A percentile compares a stretch with the other conserved stretches of the same genome.
Evolutionary conservation across 2,888 invertebrate species (phyloP).

Genomic region (Malacosoma neustria): DNA sequence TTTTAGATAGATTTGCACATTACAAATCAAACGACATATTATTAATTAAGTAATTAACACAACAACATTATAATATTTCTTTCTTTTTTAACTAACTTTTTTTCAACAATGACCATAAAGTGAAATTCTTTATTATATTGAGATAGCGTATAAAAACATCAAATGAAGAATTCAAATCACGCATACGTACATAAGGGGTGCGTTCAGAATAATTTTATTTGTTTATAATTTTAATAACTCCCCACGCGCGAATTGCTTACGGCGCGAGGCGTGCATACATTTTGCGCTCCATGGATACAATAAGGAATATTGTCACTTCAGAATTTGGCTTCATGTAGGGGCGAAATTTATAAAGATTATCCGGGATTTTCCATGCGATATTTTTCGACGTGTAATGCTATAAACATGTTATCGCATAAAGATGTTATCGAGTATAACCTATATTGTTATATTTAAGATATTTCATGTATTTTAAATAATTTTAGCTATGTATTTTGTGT

Average conservation of each 20-base stretch:
- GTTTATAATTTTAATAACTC: slow-evolving; percentile 73
- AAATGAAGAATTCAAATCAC: slow-evolving; percentile 45
- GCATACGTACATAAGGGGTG: slow-evolving; percentile 37
- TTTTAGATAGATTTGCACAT: too few relatives aligned
- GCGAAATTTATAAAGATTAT: slow-evolving; percentile 67
- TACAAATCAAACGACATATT: too few relatives aligned
- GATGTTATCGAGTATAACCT: neutral
- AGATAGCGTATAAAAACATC: too few relatives aligned
- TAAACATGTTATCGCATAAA: slow-evolving; percentile 39
- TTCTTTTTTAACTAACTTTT: too few relatives aligned
- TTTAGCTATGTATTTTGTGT: too few relatives aligned
- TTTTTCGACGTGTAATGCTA: slow-evolving; percentile 27
- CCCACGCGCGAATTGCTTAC: slow-evolving; percentile 34
- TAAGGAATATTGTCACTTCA: slow-evolving; percentile 68
- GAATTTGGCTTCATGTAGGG: slow-evolving; percentile 52
- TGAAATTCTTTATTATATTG: too few relatives aligned
- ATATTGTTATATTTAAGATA: too few relatives aligned
- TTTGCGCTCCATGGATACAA: slow-evolving; percentile 54
- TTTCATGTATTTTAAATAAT: too few relatives aligned
- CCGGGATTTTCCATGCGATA: slow-evolving; percentile 42
- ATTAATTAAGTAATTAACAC: too few relatives aligned
- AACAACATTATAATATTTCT: too few relatives aligned
- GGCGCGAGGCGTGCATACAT: slow-evolving; percentile 49
- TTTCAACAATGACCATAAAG: too few relatives aligned
- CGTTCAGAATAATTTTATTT: slow-evolving; percentile 66